A percentile compares a stretch with the other conserved stretches of the same genome.
These are phyloP conservation scores for Drosophila merina DNA, from an alignment of 2,888 invertebrate species.

Conservation along the genomic window DNA sequence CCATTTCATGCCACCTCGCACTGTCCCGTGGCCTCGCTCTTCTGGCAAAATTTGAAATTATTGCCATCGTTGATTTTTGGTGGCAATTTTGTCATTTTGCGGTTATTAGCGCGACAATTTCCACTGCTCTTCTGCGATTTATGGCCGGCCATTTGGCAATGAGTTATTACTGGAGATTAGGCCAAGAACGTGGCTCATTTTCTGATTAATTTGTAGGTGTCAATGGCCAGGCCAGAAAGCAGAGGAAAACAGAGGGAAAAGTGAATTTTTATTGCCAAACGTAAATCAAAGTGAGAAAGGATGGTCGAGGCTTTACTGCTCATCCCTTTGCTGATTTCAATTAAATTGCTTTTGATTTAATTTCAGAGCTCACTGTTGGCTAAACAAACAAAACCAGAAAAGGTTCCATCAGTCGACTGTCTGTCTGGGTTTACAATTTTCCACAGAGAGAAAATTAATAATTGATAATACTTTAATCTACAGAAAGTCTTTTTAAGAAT, in stretches of 20 bases:
- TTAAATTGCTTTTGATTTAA: conserved; percentile 45
- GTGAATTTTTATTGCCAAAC: conserved; percentile 67
- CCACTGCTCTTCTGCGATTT: conserved; percentile 43
- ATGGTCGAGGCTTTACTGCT: conserved; percentile 7
- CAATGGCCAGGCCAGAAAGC: conserved; percentile 39
- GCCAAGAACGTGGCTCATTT: conserved; percentile 46
- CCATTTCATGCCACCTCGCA: neutral
- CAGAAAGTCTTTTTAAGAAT: no score
- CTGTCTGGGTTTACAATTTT: conserved; percentile 28
- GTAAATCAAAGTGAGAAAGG: conserved; percentile 48
- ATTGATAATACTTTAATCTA: no score
- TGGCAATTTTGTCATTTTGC: conserved; percentile 46
- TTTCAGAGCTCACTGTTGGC: conserved; percentile 32
- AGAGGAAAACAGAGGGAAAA: conserved; percentile 35
- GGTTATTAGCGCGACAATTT: conserved; percentile 55
- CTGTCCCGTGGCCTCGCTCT: neutral
- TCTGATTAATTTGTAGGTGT: conserved; percentile 73
- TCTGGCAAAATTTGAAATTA: conserved; percentile 45
- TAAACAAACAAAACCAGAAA: conserved; percentile 30
- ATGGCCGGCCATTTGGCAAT: conserved; percentile 51
- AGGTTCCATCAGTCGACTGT: conserved; percentile 12
- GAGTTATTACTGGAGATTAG: conserved; percentile 69
- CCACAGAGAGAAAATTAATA: conserved; percentile 4
- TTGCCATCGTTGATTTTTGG: conserved; percentile 49
- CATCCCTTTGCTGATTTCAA: conserved; percentile 31